Evolutionary conservation across 2,888 invertebrate species (phyloP).

Genomic region (Eudasyphora cyanicolor): DNA sequence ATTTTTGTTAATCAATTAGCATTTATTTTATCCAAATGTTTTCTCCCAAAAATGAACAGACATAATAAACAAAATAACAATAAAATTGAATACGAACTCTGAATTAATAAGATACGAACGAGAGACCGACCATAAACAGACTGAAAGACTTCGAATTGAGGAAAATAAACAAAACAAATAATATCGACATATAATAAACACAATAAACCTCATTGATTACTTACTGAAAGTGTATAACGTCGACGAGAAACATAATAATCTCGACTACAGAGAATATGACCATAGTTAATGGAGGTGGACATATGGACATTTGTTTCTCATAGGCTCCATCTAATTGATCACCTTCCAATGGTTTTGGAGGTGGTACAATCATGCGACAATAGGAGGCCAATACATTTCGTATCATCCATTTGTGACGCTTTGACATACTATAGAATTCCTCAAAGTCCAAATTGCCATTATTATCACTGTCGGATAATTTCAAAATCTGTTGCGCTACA

Average conservation of each 20-base stretch:
- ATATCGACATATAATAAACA: no score
- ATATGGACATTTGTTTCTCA: constrained; percentile 94
- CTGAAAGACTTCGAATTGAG: no score
- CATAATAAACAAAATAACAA: no score
- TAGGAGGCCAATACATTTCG: constrained; percentile 75
- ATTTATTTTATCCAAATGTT: no score
- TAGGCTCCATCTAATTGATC: constrained; percentile 86
- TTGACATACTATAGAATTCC: constrained; percentile 85
- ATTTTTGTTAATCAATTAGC: no score
- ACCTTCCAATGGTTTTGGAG: constrained; percentile 76
- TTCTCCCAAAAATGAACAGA: no score
- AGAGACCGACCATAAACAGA: no score
- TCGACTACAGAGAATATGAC: constrained; percentile 92
- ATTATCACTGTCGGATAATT: constrained; percentile 83
- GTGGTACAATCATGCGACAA: constrained; percentile 77
- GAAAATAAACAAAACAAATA: no score
- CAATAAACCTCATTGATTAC: constrained; percentile 57
- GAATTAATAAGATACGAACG: no score
- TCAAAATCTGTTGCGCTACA: constrained; percentile 85
- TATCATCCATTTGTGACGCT: constrained; percentile 81
- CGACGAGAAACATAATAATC: constrained; percentile 85
- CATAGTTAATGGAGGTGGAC: constrained; percentile 96
- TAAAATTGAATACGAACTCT: no score
- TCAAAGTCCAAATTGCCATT: constrained; percentile 85
- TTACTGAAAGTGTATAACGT: constrained; percentile 79